Evolutionary conservation across 2,888 invertebrate species (phyloP), one percentile per base, ranked within the genome.

Genomic region (Dicranocentrus wangi): DNA sequence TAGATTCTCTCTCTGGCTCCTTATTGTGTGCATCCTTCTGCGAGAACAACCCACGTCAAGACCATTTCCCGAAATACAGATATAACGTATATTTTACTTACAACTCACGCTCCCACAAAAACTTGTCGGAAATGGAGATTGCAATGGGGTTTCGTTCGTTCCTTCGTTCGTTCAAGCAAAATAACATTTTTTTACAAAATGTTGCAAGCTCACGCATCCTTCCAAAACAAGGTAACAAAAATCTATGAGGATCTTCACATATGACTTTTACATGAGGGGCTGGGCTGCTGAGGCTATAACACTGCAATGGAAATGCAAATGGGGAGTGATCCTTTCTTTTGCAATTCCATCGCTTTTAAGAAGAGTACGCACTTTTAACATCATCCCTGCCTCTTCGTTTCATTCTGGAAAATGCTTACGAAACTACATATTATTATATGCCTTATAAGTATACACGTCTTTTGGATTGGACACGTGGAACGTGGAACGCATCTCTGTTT

Each of bases 281-380:
- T n/a, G n/a, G n/a, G n/a, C n/a, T n/a, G n/a, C n/a, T n/a, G 39
- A 39, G 47, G 27, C 68, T 23, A 68, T 19, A 51, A 51, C 77
- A 70, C 65, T 70, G 63, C 70, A 78, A 69, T 70, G 63, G 53
- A 70, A 70, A 78, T 78, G 70, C 55, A 63, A 78, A 78, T 70
- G 70, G 70, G 70, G 63, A 51, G 53, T 27, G 39, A 28, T 65
- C 53, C 66, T 13, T 19, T 47, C 66, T 1, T 43, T 42, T 42
- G 10, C 47, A 70, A 70, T 61, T 76, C 61, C 76, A 32, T 10
- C 32, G 32, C 32, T 32, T 32, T 32, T 7, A 3, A 32, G 10
- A 7, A 7, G 3, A 32, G 5, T 7, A 32, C 32, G 10, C 32
- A 32, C 32, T 10, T 10, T 32, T 10, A 32, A 32, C 32, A 32